phyloP scores from a whole-genome alignment of 2,113 vertebrate species.

The Ctenomys sociabilis region DNA sequence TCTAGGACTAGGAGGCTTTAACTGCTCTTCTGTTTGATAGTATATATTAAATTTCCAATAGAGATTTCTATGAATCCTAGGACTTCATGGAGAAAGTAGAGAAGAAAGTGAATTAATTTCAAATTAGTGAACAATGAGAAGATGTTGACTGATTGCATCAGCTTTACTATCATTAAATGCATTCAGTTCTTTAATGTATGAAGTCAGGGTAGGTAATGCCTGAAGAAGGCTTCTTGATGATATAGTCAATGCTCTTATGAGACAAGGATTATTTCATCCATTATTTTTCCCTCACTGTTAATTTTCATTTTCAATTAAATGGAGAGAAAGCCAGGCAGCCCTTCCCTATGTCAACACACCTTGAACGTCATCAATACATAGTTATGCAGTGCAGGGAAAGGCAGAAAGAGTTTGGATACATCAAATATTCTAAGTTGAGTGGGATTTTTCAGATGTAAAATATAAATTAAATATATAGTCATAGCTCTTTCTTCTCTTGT shows the following conservation, averaged over 20 bases:
- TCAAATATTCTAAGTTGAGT: not conserved
- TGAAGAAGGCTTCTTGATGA: not conserved
- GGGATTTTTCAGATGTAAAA: constrained; percentile 4
- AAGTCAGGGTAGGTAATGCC: not conserved
- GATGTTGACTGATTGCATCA: not conserved
- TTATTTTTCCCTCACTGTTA: constrained; percentile 36
- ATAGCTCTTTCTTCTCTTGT: not conserved
- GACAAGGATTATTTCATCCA: not conserved
- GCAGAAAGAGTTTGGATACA: not conserved
- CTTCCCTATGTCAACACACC: not conserved
- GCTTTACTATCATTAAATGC: not conserved
- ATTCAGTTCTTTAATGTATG: not conserved
- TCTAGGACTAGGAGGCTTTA: not conserved
- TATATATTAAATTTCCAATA: not conserved
- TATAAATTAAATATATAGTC: not conserved
- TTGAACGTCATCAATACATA: not conserved
- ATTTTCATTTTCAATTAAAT: constrained; percentile 59
- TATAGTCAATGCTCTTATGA: not conserved
- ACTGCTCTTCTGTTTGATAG: not conserved
- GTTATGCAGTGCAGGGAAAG: not conserved
- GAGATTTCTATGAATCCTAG: not conserved
- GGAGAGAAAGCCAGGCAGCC: not conserved
- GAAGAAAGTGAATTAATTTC: not conserved
- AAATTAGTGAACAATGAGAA: not conserved
- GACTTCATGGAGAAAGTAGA: not conserved